Evolutionary conservation across 1,140 invertebrate species (phyloP), one percentile per base, ranked within the genome.

Genomic region (Venturia canescens): DNA sequence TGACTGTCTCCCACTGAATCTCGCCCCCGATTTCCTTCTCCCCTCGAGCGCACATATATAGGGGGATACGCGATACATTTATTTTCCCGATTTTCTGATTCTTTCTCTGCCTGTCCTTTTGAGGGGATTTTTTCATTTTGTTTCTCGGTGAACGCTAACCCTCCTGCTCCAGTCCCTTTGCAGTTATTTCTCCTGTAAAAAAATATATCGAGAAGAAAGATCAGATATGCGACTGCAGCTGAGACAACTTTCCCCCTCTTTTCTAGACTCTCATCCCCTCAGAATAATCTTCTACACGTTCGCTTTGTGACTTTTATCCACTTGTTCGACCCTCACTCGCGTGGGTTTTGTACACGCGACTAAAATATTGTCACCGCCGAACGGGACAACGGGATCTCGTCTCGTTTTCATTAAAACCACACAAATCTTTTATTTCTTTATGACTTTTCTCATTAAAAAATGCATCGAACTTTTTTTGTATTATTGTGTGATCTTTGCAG

Each of bases 11-110:
- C 16, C 50, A 18, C 6, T 18, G 50, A 53, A 53, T 78, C 57
- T 81, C 84, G 80, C 87, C 82, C 83, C 53, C 80, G 82, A 78
- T 76, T 83, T 80, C 48, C 34, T 66, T 5, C 57, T 9, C 83
- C 84, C 82, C 80, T 21, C 48, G 75, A 77, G 50, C 50, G 1
- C 1, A n/a, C n/a, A n/a, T n/a, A n/a, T n/a, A n/a, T n/a, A n/a
- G n/a, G n/a, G 7, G 16, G 18, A 53, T 21, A 21, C n/a, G 50
- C 11, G 50, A 53, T 53, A 53, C 16, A 53, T 53, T 53, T 53
- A 2, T 53, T 53, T 53, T 53, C 50, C n/a, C 50, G n/a, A 53
- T 53, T 53, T 53, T 53, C 50, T n/a, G 16, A 53, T 53, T 53
- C 50, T 53, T 21, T n/a, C 50, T 53, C 50, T 53, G 1, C n/a